A percentile compares a stretch with the other conserved stretches of the same genome.
phyloP scores from a whole-genome alignment of 1,140 invertebrate species.

The Drosophila pandora region DNA sequence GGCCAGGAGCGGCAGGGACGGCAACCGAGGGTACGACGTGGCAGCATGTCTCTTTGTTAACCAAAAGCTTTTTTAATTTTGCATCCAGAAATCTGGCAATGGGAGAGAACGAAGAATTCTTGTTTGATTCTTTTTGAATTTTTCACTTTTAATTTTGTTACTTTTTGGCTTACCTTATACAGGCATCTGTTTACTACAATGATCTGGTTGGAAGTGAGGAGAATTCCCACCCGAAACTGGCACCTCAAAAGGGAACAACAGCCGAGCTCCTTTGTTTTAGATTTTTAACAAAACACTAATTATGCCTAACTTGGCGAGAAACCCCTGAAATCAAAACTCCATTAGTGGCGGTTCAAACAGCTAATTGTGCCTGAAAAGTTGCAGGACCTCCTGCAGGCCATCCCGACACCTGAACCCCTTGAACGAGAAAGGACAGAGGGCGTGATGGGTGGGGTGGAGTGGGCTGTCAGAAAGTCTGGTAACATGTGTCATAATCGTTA shows the following conservation, averaged over 20 bases:
- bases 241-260: neutral
- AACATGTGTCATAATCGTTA: constrained; percentile 80
- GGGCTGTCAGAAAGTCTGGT: constrained; percentile 47
- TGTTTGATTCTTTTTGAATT: neutral
- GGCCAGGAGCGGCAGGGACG: neutral
- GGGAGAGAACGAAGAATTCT: neutral
- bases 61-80: neutral
- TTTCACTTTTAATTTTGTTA: neutral
- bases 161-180: neutral
- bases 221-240: neutral
- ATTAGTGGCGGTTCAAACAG: constrained; percentile 2
- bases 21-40: neutral
- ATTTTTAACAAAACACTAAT: neutral
- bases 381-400: neutral
- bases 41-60: neutral
- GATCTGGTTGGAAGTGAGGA: neutral
- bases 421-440: neutral
- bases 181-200: neutral
- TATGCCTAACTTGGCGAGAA: neutral
- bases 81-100: neutral
- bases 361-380: constrained; percentile 5
- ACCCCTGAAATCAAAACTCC: neutral
- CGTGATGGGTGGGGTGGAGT: constrained; percentile 1
- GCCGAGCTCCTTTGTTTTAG: neutral
- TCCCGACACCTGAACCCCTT: constrained; percentile 18